Evolutionary conservation across 2,113 vertebrate species (phyloP).

Genomic region (Aegotheles bennettii): DNA sequence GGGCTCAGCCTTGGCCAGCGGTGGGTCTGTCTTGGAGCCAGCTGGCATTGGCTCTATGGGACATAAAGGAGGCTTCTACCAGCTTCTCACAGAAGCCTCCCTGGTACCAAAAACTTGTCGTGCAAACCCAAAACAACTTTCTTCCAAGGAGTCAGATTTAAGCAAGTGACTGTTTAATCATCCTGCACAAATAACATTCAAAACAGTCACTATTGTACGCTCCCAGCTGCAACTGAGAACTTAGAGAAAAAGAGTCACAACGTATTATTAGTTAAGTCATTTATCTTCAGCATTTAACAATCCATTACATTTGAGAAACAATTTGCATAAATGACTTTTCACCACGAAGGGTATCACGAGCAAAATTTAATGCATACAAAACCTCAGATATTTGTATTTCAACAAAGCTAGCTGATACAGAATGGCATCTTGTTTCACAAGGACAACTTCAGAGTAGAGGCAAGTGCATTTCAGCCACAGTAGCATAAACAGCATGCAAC

Average conservation of each 20-base stretch:
- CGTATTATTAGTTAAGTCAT: background rate
- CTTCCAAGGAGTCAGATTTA: background rate
- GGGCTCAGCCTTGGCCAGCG: rapidly evolving
- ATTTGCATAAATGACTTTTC: background rate
- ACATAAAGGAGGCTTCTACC: background rate
- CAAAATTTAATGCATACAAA: slow-evolving; percentile 39
- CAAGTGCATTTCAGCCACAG: slow-evolving; percentile 46
- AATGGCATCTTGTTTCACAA: slow-evolving; percentile 41
- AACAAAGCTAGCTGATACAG: slow-evolving; percentile 45
- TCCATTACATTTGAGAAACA: background rate
- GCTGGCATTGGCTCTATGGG: rapidly evolving
- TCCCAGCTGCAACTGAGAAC: background rate
- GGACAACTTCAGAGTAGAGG: slow-evolving; percentile 22
- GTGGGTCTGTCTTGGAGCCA: rapidly evolving
- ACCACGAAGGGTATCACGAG: slow-evolving; percentile 4
- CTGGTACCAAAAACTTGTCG: background rate
- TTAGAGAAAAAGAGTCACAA: background rate
- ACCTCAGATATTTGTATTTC: background rate
- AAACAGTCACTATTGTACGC: background rate
- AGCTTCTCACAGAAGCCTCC: background rate
- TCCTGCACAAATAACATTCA: no score
- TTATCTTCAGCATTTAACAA: background rate
- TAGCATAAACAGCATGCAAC: slow-evolving; percentile 45
- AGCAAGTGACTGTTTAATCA: background rate
- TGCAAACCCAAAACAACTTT: background rate